phyloP scores from a whole-genome alignment of 2,888 invertebrate species.

The Melikaiella ostensackeni region DNA sequence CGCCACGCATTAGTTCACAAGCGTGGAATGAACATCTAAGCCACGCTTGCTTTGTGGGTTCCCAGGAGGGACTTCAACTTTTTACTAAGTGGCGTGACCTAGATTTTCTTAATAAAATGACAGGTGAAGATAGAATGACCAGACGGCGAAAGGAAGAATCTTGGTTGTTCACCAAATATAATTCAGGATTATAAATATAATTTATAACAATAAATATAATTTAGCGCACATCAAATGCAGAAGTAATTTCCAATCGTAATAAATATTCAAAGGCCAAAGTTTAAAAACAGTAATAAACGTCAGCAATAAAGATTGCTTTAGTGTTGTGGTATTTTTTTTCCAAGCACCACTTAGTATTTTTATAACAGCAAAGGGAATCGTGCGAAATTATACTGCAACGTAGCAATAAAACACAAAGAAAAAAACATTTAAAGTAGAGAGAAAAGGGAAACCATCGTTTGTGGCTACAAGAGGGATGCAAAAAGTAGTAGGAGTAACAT shows the following conservation, averaged over 20 bases:
- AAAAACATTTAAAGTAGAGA: not conserved
- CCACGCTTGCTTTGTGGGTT: no score
- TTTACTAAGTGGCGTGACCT: no score
- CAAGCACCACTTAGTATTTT: not conserved
- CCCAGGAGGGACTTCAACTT: no score
- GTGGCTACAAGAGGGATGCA: not conserved
- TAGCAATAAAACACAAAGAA: not conserved
- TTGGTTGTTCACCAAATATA: no score
- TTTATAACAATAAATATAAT: no score
- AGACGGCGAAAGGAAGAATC: no score
- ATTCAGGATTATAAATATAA: no score
- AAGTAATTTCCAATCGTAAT: not conserved
- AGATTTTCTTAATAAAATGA: no score
- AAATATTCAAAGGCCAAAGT: not conserved
- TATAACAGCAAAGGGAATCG: not conserved
- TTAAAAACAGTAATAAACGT: not conserved
- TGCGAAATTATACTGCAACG: not conserved
- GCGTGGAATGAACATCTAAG: no score
- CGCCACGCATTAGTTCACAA: no score
- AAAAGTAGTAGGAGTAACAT: not conserved
- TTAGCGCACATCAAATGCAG: no score
- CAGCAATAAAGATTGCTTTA: not conserved
- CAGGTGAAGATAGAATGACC: no score
- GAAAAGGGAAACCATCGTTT: constrained; percentile 27
- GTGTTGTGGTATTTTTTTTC: not conserved